Percentiles rank a stretch among this genome's conserved stretches.
phyloP scores from a whole-genome alignment of 2,797 vertebrate species.

The Typhlichthys eigenmanni region DNA sequence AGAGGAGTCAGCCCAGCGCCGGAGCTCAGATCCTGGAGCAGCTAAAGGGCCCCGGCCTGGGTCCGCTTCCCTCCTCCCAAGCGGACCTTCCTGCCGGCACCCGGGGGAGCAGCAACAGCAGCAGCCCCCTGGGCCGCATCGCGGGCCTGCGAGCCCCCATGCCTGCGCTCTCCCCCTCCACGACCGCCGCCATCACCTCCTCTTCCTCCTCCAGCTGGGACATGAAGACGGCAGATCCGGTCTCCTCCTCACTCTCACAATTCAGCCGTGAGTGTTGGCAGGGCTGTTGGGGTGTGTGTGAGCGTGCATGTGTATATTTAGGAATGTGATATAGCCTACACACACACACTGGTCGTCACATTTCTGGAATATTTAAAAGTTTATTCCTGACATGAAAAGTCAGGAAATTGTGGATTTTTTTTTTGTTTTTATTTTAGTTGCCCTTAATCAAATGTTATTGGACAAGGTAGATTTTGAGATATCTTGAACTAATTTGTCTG shows the following conservation, averaged over 20 bases:
- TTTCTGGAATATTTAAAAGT: no score
- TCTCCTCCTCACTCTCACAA: constrained; percentile 81
- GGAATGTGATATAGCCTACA: constrained; percentile 29
- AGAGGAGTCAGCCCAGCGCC: constrained; percentile 79
- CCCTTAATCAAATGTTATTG: no score
- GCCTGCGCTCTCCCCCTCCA: constrained; percentile 61
- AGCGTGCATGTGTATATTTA: background rate
- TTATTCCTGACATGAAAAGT: no score
- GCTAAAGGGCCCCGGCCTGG: constrained; percentile 85
- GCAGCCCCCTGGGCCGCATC: constrained; percentile 64
- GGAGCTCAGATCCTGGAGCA: constrained; percentile 91
- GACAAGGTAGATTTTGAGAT: no score
- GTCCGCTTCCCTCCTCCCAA: constrained; percentile 82
- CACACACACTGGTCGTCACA: no score
- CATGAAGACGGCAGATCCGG: constrained; percentile 81
- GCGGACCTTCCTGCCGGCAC: constrained; percentile 63
- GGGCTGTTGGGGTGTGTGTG: background rate
- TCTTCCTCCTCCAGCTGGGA: constrained; percentile 85
- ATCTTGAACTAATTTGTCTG: no score
- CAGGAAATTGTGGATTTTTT: no score
- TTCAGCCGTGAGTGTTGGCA: constrained; percentile 82
- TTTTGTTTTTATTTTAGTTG: no score
- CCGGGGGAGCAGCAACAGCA: constrained; percentile 66
- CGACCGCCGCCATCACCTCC: constrained; percentile 45
- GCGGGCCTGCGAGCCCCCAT: constrained; percentile 63